Conservation (phyloP, 2,113 vertebrate species). For the Ovis aries region ARS-UI_Ramb_v3.0 NC_056056.1:186928001-186928500, state of each 20-base stretch:
- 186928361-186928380: neutral
- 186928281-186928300: rapidly evolving
- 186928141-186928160: neutral
- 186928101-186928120: neutral
- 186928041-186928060: neutral
- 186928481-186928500: neutral
- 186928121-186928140: neutral
- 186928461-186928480: neutral
- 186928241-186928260: neutral
- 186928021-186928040: neutral
- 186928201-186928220: too few species aligned
- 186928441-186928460: neutral
- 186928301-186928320: neutral
- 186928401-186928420: neutral
- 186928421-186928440: neutral
- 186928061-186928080: neutral
- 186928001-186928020: neutral
- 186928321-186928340: neutral
- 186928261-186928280: neutral
- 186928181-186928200: neutral
- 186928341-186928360: neutral
- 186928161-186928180: neutral
- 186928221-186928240: neutral
- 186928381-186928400: neutral
- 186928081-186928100: neutral